These are phyloP conservation scores for Drosophila mercatorum DNA, from an alignment of 2,888 invertebrate species.

Conservation along the genomic window DNA sequence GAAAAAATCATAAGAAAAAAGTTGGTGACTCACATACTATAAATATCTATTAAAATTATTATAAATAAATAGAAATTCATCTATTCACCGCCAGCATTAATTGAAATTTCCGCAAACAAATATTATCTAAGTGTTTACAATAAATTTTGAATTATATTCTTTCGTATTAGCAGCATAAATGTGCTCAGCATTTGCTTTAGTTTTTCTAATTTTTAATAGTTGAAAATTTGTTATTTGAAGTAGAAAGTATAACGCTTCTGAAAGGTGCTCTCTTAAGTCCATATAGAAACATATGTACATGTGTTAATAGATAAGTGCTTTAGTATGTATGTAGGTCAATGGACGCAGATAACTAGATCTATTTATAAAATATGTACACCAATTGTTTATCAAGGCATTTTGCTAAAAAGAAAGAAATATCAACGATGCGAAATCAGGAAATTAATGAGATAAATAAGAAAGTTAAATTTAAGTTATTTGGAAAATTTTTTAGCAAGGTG, in stretches of 20 bases:
- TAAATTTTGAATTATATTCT: neutral
- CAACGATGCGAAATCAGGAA: conserved; percentile 3
- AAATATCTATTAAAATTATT: conserved; percentile 4
- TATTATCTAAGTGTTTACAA: conserved; percentile 53
- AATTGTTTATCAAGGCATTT: conserved; percentile 24
- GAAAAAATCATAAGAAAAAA: conserved; percentile 39
- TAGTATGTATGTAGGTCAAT: conserved; percentile 49
- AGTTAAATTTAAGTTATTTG: neutral
- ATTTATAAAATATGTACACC: conserved; percentile 34
- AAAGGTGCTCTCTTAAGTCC: conserved; percentile 4
- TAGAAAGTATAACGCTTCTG: neutral
- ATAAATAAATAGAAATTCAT: neutral
- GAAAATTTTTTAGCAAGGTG: neutral
- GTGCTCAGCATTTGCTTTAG: neutral
- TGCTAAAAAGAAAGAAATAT: conserved; percentile 6
- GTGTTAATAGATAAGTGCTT: conserved; percentile 7
- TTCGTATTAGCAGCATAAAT: neutral
- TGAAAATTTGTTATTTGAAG: neutral
- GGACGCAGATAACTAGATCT: conserved; percentile 37
- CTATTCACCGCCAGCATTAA: neutral
- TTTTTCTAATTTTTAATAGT: neutral
- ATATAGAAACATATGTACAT: neutral
- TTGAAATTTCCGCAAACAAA: conserved; percentile 15
- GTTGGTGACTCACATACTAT: conserved; percentile 16
- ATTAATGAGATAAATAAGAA: neutral